Percentiles rank a stretch among this genome's conserved stretches.
Evolutionary conservation across 2,113 vertebrate genomes (phyloP).

Genomic region (Notothenia rossii): DNA sequence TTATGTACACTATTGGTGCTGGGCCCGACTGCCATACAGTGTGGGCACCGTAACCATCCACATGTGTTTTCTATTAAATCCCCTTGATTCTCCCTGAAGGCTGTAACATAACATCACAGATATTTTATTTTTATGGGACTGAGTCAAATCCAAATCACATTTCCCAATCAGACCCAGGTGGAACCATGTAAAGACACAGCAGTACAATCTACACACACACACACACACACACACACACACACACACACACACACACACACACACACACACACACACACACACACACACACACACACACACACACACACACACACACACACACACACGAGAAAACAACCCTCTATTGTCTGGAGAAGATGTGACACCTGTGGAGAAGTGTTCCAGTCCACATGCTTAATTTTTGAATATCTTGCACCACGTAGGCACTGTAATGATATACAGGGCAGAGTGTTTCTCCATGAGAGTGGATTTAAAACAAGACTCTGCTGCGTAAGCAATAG

Average conservation of each 20-base stretch:
- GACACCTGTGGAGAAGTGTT: constrained; percentile 42
- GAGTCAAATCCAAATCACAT: constrained; percentile 72
- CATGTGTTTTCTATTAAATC: constrained; percentile 79
- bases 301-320: not conserved
- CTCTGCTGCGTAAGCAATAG: constrained; percentile 21
- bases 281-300: constrained; percentile 15
- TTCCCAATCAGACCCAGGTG: constrained; percentile 73
- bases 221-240: constrained; percentile 4
- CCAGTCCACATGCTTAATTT: constrained; percentile 11
- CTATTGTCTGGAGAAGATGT: constrained; percentile 41
- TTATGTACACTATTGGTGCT: constrained; percentile 18
- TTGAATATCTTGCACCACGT: constrained; percentile 15
- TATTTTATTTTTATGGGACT: constrained; percentile 79
- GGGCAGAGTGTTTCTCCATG: constrained; percentile 2
- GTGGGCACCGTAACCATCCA: constrained; percentile 37
- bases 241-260: not conserved
- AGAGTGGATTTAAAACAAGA: constrained; percentile 32
- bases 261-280: not conserved
- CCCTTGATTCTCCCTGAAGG: constrained; percentile 48
- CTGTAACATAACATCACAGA: constrained; percentile 58
- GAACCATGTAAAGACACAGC: constrained; percentile 63
- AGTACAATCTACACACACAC: constrained; percentile 45
- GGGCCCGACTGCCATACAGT: constrained; percentile 33
- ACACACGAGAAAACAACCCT: constrained; percentile 39
- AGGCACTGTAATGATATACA: constrained; percentile 30